phyloP scores from a whole-genome alignment of 2,888 invertebrate species.

The Pecten maximus region DNA sequence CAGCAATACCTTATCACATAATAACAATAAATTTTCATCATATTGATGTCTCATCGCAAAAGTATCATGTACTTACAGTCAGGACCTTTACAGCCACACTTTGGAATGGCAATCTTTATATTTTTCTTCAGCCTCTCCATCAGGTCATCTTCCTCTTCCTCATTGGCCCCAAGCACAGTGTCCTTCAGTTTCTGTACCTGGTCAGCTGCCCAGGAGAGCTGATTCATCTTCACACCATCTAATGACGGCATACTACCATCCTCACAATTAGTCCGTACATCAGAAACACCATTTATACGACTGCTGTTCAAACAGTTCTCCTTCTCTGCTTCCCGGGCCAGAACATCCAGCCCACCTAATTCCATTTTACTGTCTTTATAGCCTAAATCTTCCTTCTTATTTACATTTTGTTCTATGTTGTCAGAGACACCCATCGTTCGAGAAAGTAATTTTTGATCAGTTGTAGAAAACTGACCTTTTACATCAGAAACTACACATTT shows the following conservation, averaged over 20 bases:
- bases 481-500: constrained; percentile 41
- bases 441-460: constrained; percentile 42
- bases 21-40: no score
- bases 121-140: constrained; percentile 86
- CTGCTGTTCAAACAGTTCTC: constrained; percentile 47
- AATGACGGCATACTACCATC: background rate
- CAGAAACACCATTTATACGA: constrained; percentile 37
- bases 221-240: constrained; percentile 27
- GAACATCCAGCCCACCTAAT: constrained; percentile 44
- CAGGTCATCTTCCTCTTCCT: constrained; percentile 69
- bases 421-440: background rate
- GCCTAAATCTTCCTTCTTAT: background rate
- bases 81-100: constrained; percentile 92
- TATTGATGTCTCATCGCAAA: no score
- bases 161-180: constrained; percentile 41
- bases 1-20: no score
- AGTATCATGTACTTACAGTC: constrained; percentile 84
- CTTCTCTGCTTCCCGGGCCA: background rate
- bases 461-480: constrained; percentile 56
- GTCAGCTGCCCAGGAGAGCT: constrained; percentile 53
- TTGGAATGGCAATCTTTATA: constrained; percentile 92
- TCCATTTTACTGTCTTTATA: constrained; percentile 36
- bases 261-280: background rate
- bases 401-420: background rate
- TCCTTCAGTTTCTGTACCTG: constrained; percentile 59